Evolutionary conservation across 2,797 vertebrate genomes (phyloP).

Genomic region (Betta splendens): DNA sequence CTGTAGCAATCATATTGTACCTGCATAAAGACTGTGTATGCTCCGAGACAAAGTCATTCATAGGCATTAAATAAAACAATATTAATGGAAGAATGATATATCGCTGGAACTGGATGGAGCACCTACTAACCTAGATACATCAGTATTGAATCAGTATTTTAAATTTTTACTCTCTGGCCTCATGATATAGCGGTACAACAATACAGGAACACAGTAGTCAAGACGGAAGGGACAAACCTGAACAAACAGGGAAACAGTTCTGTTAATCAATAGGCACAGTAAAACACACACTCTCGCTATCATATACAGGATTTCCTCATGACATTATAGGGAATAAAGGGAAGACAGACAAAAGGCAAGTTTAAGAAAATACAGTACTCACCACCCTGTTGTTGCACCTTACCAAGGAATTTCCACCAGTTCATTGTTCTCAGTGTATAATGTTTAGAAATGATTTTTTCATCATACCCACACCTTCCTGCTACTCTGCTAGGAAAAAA

Average conservation of each 20-base stretch:
- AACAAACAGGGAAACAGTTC: slow-evolving; percentile 71
- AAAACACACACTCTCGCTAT: slow-evolving; percentile 17
- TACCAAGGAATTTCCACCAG: neutral
- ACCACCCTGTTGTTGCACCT: too few species aligned
- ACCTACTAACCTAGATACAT: too few species aligned
- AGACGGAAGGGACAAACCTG: slow-evolving; percentile 60
- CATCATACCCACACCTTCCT: neutral
- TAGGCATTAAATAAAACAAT: too few species aligned
- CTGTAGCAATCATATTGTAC: too few species aligned
- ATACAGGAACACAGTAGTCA: slow-evolving; percentile 31
- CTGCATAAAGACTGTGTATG: too few species aligned
- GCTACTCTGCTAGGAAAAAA: too few species aligned
- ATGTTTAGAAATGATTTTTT: too few species aligned
- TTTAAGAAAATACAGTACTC: too few species aligned
- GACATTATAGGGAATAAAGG: neutral
- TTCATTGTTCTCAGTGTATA: too few species aligned
- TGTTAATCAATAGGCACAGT: slow-evolving; percentile 57
- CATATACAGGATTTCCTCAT: slow-evolving; percentile 37
- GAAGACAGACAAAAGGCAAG: neutral
- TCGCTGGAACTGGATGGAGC: too few species aligned
- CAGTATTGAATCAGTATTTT: neutral
- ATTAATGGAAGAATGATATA: too few species aligned
- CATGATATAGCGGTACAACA: slow-evolving; percentile 39
- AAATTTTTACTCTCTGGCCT: slow-evolving; percentile 46
- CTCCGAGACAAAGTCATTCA: too few species aligned